These are phyloP conservation scores for Lagopus leucura DNA, from an alignment of 2,113 vertebrate species.

Conservation along the genomic window DNA sequence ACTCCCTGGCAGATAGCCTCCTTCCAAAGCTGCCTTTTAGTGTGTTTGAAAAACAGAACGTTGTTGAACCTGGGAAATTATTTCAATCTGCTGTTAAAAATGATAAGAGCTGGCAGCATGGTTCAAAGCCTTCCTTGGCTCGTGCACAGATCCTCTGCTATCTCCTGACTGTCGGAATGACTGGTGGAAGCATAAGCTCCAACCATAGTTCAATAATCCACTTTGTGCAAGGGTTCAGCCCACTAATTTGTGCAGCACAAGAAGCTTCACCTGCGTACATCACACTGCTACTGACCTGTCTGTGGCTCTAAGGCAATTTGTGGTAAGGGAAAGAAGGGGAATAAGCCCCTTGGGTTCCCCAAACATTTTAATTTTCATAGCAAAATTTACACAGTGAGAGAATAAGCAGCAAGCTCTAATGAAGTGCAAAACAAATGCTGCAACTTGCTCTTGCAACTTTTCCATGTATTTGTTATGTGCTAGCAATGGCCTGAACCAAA, in stretches of 20 bases:
- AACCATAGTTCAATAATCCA: background rate
- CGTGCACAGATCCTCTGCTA: background rate
- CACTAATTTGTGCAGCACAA: background rate
- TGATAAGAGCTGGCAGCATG: background rate
- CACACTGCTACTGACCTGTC: fast-evolving
- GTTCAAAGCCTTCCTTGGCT: background rate
- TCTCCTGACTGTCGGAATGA: background rate
- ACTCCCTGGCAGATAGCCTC: background rate
- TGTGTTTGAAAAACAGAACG: background rate
- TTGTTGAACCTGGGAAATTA: background rate
- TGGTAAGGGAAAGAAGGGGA: background rate
- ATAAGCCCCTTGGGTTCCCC: background rate
- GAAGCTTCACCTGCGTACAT: background rate
- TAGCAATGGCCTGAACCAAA: background rate
- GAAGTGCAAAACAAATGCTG: background rate
- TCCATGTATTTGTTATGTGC: fast-evolving
- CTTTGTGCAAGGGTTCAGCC: background rate
- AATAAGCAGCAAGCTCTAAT: background rate
- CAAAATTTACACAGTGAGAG: background rate
- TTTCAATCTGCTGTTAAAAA: conserved; percentile 11
- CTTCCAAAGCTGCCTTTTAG: background rate
- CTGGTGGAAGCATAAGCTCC: background rate
- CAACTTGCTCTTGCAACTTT: background rate
- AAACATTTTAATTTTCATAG: background rate
- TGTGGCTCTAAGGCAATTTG: background rate